Base-by-base conservation (phyloP, 2,797 vertebrate species). In the Hippoglossus hippoglossus region DNA sequence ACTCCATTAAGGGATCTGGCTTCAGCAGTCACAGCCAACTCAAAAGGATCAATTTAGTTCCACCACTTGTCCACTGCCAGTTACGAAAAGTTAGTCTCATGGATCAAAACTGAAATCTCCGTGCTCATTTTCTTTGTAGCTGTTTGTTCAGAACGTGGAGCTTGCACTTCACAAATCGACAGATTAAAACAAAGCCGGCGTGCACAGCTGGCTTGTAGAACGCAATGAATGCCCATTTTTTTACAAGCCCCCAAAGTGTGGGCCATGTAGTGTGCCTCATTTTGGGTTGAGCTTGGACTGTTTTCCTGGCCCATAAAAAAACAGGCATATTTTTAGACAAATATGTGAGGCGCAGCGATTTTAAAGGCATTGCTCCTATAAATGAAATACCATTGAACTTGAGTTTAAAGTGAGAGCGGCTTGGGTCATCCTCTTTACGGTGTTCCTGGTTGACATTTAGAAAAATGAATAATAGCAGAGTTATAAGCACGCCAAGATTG, bases 191-290 rank as follows among this genome's bases (percentile, higher is more conserved):
- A 69, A 80, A 76, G 59, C 41, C 34, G 54, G 44, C 12, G 34
- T 63, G 73, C 63, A 55, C 71, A 80, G 72, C 74, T 83, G 80
- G 64, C 54, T 63, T 21, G 13, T 19, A 74, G 68, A 60, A 65
- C 70, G 76, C 52, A 68, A 70, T 71, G 56, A 82, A 82, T 73
- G 58, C 25, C 39, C 58, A 51, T 60, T 85, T 85, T 87, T 85
- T 87, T 71, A 85, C 72, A 75, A 81, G 77, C 62, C 41, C 47
- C 65, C 36, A 72, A 78, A 55, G 67, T 71, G 63, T 36, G 18
- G 5, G 11, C 6, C 25, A 47, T 62, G 68, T 77, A 72, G 67
- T 75, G 63, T 73, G 67, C 69, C 79, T 85, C 73, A 41, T 61
- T 76, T 73, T 70, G 70, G 73, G 53, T 71, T 73, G 66, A 63